Evolutionary conservation across 2,888 invertebrate species (phyloP), one percentile per base, ranked within the genome.

Genomic region (Philereme vetulata): DNA sequence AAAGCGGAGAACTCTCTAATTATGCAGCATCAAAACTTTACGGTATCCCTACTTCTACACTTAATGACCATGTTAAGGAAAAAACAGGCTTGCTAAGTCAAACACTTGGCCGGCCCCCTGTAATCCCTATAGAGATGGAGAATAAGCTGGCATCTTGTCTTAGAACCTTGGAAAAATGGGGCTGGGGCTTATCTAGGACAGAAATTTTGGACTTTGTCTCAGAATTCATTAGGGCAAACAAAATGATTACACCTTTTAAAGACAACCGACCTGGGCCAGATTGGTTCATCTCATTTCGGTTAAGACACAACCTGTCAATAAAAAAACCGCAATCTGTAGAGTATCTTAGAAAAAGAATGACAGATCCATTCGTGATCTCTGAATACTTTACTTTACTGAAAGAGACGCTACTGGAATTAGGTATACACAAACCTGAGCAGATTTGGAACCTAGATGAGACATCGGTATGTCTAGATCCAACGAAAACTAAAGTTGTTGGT

Each of bases 361-460:
- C 56, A 1, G 57, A 64, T 38, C 64, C 64, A 7, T 61, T 64
- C 43, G 36, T 56, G 4, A 49, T 65, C 32, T n/a, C 33, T 7
- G 50, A 58, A n/a, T 65, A 61, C 48, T 61, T 65, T 48, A 33
- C 35, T 32, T n/a, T 53, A 32, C 40, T 53, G 32, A n/a, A 53
- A 34, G 11, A 21, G 6, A 38, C 32, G 3, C 3, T 50, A 4
- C 8, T 4, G 7, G 53, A 51, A 0, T 53, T 65, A 56, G 43
- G 58, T 53, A 35, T 62, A 4, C 32, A 46, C 5, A 32, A 4
- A 3, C 45, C 45, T 6, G 35, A 46, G 58, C 36, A 21, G n/a
- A 71, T 71, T 8, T 72, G 68, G 68, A 71, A 72, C 46, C 40
- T 71, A 3, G 70, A 72, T 42, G 70, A 73, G 61, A 73, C 67